Evolutionary conservation across 2,888 invertebrate genomes (phyloP).

Genomic region (Sycophila texana): DNA sequence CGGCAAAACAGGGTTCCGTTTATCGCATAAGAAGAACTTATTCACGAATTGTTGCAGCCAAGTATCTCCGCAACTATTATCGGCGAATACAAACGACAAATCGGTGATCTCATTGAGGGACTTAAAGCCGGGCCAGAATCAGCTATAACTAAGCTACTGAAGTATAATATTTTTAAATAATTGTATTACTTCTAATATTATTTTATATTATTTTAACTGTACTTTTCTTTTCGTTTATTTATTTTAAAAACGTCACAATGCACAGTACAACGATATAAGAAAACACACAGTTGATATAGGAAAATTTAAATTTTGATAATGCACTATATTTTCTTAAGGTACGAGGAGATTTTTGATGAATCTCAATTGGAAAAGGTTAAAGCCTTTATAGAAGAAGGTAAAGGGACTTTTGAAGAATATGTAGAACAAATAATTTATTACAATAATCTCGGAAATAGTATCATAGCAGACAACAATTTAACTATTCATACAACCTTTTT

Average conservation of each 20-base stretch:
- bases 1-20: slow-evolving; percentile 12
- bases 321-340: slow-evolving; percentile 60
- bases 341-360: slow-evolving; percentile 65
- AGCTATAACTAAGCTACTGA: slow-evolving; percentile 81
- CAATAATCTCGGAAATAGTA: slow-evolving; percentile 79
- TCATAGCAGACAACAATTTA: slow-evolving; percentile 79
- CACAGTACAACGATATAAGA: no score
- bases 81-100: slow-evolving; percentile 79
- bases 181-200: background rate
- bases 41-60: slow-evolving; percentile 78
- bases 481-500: slow-evolving; percentile 89
- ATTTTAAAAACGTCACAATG: no score
- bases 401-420: slow-evolving; percentile 81
- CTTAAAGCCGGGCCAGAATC: slow-evolving; percentile 85
- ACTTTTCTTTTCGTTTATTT: no score
- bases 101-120: slow-evolving; percentile 82
- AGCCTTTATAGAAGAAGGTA: slow-evolving; percentile 82
- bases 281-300: no score
- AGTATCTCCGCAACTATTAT: slow-evolving; percentile 85
- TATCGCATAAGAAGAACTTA: background rate
- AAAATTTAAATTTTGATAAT: background rate
- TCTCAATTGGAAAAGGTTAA: slow-evolving; percentile 75
- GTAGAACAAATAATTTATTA: slow-evolving; percentile 80
- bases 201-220: background rate
- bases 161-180: slow-evolving; percentile 43